A percentile compares a stretch with the other conserved stretches of the same genome.
phyloP scores from a whole-genome alignment of 2,113 vertebrate genomes.

The Amphiprion percula region DNA sequence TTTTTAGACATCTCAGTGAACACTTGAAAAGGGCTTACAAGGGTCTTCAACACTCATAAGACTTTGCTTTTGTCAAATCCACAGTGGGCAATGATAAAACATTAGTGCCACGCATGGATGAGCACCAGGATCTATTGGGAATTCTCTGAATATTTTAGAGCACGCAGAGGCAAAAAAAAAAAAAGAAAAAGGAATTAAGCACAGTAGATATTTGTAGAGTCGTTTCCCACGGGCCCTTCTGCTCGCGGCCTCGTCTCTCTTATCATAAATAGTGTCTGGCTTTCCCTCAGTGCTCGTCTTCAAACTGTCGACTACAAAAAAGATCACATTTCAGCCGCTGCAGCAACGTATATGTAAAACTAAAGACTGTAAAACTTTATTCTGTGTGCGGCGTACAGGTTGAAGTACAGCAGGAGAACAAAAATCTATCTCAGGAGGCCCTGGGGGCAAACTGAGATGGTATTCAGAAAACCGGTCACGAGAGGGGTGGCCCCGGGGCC shows the following conservation, averaged over 20 bases:
- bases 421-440: slow-evolving; percentile 21
- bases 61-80: slow-evolving; percentile 77
- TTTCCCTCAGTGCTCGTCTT: slow-evolving; percentile 70
- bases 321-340: slow-evolving; percentile 66
- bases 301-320: slow-evolving; percentile 69
- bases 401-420: slow-evolving; percentile 11
- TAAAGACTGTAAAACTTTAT: slow-evolving; percentile 47
- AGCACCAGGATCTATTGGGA: slow-evolving; percentile 69
- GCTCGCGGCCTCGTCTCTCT: slow-evolving; percentile 67
- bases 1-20: slow-evolving; percentile 69
- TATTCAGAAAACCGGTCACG: slow-evolving; percentile 49
- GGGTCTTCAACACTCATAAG: slow-evolving; percentile 77
- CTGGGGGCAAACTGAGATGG: slow-evolving; percentile 10
- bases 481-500: slow-evolving; percentile 51
- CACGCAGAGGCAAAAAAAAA: slow-evolving; percentile 35
- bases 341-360: slow-evolving; percentile 50
- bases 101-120: slow-evolving; percentile 70
- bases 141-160: slow-evolving; percentile 75
- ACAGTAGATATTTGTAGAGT: slow-evolving; percentile 71
- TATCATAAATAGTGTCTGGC: slow-evolving; percentile 78
- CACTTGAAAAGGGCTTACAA: slow-evolving; percentile 74
- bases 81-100: slow-evolving; percentile 73
- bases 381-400: slow-evolving; percentile 26
- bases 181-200: slow-evolving; percentile 57
- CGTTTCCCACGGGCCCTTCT: slow-evolving; percentile 77